Base-by-base conservation (phyloP, 2,888 invertebrate genomes). In the Amorpha juglandis region DNA sequence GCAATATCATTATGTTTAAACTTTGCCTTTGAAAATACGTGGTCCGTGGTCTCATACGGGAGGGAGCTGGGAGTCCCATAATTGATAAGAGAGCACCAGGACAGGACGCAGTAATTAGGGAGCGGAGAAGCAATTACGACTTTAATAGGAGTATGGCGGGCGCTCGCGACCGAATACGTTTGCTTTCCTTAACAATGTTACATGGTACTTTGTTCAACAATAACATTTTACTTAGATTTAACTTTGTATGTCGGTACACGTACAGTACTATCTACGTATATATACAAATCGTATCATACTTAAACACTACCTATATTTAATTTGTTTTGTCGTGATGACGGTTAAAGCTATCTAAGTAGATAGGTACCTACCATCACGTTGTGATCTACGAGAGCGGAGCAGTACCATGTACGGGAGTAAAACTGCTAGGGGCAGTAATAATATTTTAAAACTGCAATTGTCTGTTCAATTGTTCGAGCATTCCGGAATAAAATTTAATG, bases 71-170 rank as follows among this genome's bases (percentile, higher is more conserved):
- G 72, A 70, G 70, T 73, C 74, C 76, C 72, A 78, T 83, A 86
- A 86, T 85, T 85, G 85, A 83, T 86, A 83, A 83, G 80, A 81
- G 81, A 79, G 74, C 71, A 74, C 72, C 71, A 75, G 77, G 74
- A 72, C 79, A 75, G 81, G 82, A 84, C 82, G 77, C 74, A 78
- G 84, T 84, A 87, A 88, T 87, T 87, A 88, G 83, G 82, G 78
- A 77, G 80, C 78, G 77, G 74, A 73, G 78, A 81, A 83, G 82
- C 84, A 85, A 84, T 88, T 85, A 87, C 73, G 78, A 82, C 77
- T 86, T 81, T 84, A 85, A 85, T 86, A 83, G 83, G 78, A 81
- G 78, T 71, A 71, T 76, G 71, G 73, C 27, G 27, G 27, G 27
- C 77, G 78, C 75, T 71, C 72, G 74, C 73, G 76, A 76, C 70